Percentiles rank a stretch among this genome's conserved stretches.
Conservation (phyloP, 37 sponge, comb jelly and placozoan genomes). For the Theonella swinhoei region DNA sequence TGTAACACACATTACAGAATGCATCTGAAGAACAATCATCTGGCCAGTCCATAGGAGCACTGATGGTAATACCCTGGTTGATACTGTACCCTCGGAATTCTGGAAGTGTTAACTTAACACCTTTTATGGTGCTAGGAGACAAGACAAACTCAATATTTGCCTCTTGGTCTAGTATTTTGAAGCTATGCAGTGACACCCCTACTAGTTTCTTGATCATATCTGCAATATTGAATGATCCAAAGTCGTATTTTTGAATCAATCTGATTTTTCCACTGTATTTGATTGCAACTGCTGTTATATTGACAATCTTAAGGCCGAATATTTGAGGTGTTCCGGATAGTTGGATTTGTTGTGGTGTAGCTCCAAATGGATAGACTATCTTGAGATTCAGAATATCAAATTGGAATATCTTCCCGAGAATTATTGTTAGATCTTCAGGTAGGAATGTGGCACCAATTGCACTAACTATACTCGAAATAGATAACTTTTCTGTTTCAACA, state of each 20-base stretch:
- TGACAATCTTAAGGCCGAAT: not conserved
- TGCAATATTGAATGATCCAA: not conserved
- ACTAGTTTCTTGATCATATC: not conserved
- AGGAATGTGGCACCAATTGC: not conserved
- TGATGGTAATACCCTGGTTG: not conserved
- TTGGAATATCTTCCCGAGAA: not conserved
- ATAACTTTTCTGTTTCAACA: not conserved
- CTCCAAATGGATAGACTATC: not conserved
- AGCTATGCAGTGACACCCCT: not conserved
- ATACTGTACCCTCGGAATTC: not conserved
- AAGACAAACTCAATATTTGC: not conserved
- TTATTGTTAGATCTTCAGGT: not conserved
- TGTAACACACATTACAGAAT: constrained; percentile 18
- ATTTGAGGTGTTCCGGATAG: not conserved
- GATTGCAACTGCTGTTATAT: not conserved
- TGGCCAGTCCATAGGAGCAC: not conserved
- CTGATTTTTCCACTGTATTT: not conserved
- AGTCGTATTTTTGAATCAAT: not conserved
- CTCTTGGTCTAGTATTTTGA: not conserved
- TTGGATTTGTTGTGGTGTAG: not conserved
- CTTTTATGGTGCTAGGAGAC: not conserved
- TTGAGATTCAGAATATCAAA: not conserved
- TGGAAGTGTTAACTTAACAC: not conserved
- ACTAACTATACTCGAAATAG: not conserved
- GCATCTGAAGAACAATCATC: constrained; percentile 6